Percentiles rank a stretch among this genome's conserved stretches.
Conservation (phyloP, 2,888 invertebrate genomes). For the Heliconius erato region DNA sequence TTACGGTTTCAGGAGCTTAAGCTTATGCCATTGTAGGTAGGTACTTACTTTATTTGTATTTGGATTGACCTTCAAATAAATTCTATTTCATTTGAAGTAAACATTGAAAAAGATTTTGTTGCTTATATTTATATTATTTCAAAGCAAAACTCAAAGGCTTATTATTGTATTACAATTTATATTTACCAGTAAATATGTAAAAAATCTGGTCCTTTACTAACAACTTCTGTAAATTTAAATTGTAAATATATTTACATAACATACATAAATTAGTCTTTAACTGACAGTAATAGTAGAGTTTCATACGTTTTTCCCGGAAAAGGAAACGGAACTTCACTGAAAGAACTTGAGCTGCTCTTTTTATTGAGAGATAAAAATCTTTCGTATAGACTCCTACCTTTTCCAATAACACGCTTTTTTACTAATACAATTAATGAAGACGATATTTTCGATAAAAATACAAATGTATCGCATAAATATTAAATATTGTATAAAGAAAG, state of each 20-base stretch:
- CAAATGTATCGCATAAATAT: not conserved
- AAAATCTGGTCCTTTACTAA: too few relatives aligned
- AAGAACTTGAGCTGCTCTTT: too few relatives aligned
- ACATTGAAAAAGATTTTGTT: not conserved
- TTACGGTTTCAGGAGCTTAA: conserved; percentile 2
- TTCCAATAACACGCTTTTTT: too few relatives aligned
- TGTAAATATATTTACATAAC: too few relatives aligned
- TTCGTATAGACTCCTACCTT: not conserved
- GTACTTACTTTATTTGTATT: not conserved
- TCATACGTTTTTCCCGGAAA: too few relatives aligned
- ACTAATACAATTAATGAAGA: not conserved
- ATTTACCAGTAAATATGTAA: not conserved
- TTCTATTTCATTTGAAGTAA: not conserved
- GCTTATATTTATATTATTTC: not conserved
- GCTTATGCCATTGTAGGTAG: not conserved
- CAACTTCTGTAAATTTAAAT: too few relatives aligned
- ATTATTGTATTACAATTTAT: not conserved
- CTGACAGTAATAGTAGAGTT: too few relatives aligned
- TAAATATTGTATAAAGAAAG: too few relatives aligned
- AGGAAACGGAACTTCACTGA: too few relatives aligned
- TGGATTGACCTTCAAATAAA: not conserved
- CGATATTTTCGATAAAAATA: not conserved
- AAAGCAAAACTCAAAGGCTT: not conserved
- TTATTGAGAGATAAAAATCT: not conserved
- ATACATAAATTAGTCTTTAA: too few relatives aligned